These are phyloP conservation scores for Drosophila seguyi DNA, from an alignment of 1,140 invertebrate species.

Conservation along the genomic window DNA sequence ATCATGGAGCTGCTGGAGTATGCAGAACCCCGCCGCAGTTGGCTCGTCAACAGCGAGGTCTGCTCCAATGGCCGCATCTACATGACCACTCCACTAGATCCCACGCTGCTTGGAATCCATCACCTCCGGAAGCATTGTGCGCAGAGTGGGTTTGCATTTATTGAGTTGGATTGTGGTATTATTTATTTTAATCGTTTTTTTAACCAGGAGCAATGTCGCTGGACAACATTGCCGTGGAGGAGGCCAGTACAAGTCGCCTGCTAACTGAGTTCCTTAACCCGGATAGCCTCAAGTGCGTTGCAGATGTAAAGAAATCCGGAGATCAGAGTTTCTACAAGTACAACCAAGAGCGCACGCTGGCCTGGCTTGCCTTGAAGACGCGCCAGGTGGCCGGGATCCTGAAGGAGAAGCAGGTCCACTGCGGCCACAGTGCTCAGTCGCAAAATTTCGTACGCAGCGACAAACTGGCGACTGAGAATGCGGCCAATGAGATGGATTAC, in stretches of 20 bases:
- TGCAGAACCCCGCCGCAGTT: constrained; percentile 89
- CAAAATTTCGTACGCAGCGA: constrained; percentile 90
- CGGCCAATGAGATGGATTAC: constrained; percentile 75
- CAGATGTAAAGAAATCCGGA: constrained; percentile 85
- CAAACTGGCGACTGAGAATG: constrained; percentile 85
- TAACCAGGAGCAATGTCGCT: constrained; percentile 88
- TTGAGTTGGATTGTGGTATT: background rate
- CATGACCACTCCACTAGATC: constrained; percentile 90
- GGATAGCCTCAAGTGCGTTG: constrained; percentile 50
- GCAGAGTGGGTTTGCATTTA: constrained; percentile 20
- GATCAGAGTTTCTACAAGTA: constrained; percentile 91
- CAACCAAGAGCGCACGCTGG: constrained; percentile 90
- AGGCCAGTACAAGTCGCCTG: constrained; percentile 49
- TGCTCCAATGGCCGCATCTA: constrained; percentile 91
- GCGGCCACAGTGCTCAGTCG: constrained; percentile 88
- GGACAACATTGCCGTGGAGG: constrained; percentile 88
- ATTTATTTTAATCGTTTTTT: constrained; percentile 8
- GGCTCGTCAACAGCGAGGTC: constrained; percentile 90
- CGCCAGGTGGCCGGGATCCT: constrained; percentile 88
- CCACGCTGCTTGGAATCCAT: constrained; percentile 89
- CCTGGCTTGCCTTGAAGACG: constrained; percentile 90
- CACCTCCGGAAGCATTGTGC: constrained; percentile 87
- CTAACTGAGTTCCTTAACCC: constrained; percentile 55
- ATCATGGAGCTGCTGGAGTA: constrained; percentile 90
- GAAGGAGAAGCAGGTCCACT: constrained; percentile 90